Evolutionary conservation across 2,888 invertebrate genomes (phyloP).

Genomic region (Pharmacophagus antenor): DNA sequence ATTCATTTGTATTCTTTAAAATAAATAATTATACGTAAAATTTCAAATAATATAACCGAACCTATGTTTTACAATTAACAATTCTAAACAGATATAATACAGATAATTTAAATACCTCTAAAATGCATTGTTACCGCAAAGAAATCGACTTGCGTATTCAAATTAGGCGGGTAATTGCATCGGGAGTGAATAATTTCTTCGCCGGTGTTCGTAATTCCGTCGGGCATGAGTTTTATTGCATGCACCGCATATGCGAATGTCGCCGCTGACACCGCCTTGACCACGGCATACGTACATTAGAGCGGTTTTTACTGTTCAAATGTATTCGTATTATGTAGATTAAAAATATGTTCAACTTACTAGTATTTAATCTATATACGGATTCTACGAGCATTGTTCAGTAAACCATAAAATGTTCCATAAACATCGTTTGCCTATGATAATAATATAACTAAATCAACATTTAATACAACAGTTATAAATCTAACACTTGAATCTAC

Average conservation of each 20-base stretch:
- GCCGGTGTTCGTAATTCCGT: conserved; percentile 38
- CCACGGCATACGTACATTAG: conserved; percentile 17
- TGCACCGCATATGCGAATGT: conserved; percentile 2
- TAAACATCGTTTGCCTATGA: too few species aligned
- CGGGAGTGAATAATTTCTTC: conserved; percentile 30
- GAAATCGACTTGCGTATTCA: conserved; percentile 10
- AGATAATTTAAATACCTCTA: background rate
- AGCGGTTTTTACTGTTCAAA: background rate
- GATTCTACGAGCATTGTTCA: too few species aligned
- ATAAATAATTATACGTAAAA: too few species aligned
- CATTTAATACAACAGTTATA: too few species aligned
- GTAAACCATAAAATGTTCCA: too few species aligned
- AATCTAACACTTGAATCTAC: too few species aligned
- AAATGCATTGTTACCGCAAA: background rate
- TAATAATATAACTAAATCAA: too few species aligned
- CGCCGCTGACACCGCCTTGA: conserved; percentile 9
- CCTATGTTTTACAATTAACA: too few species aligned
- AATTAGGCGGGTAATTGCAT: conserved; percentile 16
- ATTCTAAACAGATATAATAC: conserved; percentile 1
- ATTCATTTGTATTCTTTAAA: too few species aligned
- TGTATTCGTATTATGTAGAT: background rate
- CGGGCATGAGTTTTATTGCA: conserved; percentile 18
- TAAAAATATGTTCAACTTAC: background rate
- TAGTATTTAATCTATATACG: too few species aligned
- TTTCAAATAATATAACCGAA: too few species aligned